Percentiles rank a stretch among this genome's conserved stretches.
phyloP scores from a whole-genome alignment of 64 coral and sea anemone genomes.

The Astreopora myriophthalma region DNA sequence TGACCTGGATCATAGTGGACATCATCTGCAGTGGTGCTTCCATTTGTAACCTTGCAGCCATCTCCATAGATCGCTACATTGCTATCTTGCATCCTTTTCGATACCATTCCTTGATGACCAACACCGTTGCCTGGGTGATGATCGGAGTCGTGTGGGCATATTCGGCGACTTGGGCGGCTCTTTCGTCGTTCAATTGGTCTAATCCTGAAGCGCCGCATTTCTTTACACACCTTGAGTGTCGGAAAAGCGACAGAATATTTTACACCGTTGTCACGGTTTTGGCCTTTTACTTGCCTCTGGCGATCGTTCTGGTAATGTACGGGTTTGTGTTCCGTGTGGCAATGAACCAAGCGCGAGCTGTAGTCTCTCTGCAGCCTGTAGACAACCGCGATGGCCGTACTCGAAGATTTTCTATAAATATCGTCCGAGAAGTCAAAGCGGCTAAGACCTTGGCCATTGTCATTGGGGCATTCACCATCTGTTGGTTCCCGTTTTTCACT shows the following conservation, averaged over 20 bases:
- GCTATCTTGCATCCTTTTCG: conserved; percentile 80
- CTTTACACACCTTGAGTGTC: neutral
- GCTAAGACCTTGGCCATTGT: conserved; percentile 91
- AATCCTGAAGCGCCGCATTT: neutral
- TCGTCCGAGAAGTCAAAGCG: conserved; percentile 82
- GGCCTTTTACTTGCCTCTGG: conserved; percentile 77
- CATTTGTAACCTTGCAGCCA: conserved; percentile 88
- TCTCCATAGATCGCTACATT: conserved; percentile 89
- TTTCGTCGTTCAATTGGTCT: conserved; percentile 74
- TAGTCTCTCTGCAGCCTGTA: conserved; percentile 42
- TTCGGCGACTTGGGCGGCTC: conserved; percentile 55
- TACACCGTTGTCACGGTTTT: conserved; percentile 61
- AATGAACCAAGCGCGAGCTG: conserved; percentile 73
- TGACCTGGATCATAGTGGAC: conserved; percentile 71
- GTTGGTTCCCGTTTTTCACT: conserved; percentile 87
- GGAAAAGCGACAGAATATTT: conserved; percentile 55
- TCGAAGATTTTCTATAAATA: conserved; percentile 61
- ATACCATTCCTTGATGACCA: conserved; percentile 80
- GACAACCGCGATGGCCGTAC: neutral
- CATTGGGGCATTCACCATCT: conserved; percentile 80
- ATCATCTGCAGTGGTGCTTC: conserved; percentile 71
- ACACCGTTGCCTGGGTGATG: conserved; percentile 34
- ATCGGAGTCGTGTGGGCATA: conserved; percentile 73
- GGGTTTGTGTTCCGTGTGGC: conserved; percentile 70
- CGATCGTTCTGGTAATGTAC: conserved; percentile 81